phyloP scores from a whole-genome alignment of 2,888 invertebrate genomes.

The Lithophane socia region DNA sequence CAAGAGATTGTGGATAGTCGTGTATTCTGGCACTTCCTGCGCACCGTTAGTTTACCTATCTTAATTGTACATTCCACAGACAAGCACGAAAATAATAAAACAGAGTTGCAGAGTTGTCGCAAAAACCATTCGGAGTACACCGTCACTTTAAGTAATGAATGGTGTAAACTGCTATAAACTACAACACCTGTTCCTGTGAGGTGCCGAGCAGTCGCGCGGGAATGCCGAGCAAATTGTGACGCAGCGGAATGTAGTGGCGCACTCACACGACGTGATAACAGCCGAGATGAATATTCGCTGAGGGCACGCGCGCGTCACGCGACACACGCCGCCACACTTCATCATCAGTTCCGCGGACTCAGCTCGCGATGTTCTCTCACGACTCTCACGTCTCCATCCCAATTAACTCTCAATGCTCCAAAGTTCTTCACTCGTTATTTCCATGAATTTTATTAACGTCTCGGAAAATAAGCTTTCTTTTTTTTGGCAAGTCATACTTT shows the following conservation, averaged over 20 bases:
- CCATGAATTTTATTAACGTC: constrained; percentile 68
- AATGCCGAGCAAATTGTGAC: constrained; percentile 62
- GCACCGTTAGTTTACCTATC: constrained; percentile 56
- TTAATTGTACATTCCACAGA: constrained; percentile 60
- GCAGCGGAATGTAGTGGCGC: constrained; percentile 65
- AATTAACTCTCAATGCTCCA: constrained; percentile 71
- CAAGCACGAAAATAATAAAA: constrained; percentile 68
- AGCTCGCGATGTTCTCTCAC: constrained; percentile 70
- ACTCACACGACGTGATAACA: constrained; percentile 69
- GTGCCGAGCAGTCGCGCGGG: constrained; percentile 37
- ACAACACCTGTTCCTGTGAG: constrained; percentile 60
- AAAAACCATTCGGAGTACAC: constrained; percentile 70
- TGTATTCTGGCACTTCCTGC: constrained; percentile 40
- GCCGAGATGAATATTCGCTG: constrained; percentile 74
- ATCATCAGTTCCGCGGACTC: constrained; percentile 73
- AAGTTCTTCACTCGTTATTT: constrained; percentile 60
- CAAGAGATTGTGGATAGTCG: constrained; percentile 38
- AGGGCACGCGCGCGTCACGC: constrained; percentile 63
- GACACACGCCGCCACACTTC: constrained; percentile 67
- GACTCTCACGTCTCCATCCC: constrained; percentile 68
- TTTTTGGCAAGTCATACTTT: constrained; percentile 73
- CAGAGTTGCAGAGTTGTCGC: constrained; percentile 64
- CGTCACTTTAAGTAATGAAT: constrained; percentile 76
- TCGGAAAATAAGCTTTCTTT: constrained; percentile 65
- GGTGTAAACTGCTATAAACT: constrained; percentile 69